Percentiles rank a stretch among this genome's conserved stretches.
These are phyloP conservation scores for Drosophila takahashii DNA, from an alignment of 1,140 invertebrate genomes.

Conservation along the genomic window DNA sequence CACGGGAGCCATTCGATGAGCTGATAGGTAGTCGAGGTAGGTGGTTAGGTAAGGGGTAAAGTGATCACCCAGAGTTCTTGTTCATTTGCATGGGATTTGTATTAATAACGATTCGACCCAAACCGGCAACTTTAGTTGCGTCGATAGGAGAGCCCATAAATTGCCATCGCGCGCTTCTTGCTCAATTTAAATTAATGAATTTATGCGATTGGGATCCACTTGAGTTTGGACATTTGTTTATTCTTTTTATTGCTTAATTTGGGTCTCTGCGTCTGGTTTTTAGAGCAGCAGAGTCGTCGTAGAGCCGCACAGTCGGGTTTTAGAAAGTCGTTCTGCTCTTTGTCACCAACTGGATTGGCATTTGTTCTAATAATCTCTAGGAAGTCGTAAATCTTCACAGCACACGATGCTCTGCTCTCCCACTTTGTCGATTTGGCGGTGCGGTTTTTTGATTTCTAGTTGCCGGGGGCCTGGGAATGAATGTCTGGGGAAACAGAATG, in stretches of 20 bases:
- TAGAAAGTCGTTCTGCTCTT: slow-evolving; percentile 75
- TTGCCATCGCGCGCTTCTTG: slow-evolving; percentile 32
- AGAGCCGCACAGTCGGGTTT: slow-evolving; percentile 23
- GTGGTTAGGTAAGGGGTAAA: background rate
- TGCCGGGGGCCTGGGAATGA: slow-evolving; percentile 21
- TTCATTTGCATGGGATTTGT: slow-evolving; percentile 74
- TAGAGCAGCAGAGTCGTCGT: background rate
- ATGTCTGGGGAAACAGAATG: slow-evolving; percentile 58
- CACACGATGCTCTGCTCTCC: slow-evolving; percentile 24
- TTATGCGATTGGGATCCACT: slow-evolving; percentile 56
- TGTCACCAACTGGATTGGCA: slow-evolving; percentile 50
- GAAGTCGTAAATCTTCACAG: slow-evolving; percentile 72
- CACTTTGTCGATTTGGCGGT: slow-evolving; percentile 29
- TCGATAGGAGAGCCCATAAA: slow-evolving; percentile 47
- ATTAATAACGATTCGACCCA: slow-evolving; percentile 43
- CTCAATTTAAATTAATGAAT: slow-evolving; percentile 64
- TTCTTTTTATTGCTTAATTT: slow-evolving; percentile 61
- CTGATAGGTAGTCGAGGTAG: background rate
- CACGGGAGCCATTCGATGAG: slow-evolving; percentile 7
- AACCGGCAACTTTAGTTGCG: slow-evolving; percentile 26
- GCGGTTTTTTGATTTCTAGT: slow-evolving; percentile 34
- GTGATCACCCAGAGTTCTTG: slow-evolving; percentile 20
- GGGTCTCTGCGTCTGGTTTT: slow-evolving; percentile 28
- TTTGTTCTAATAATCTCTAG: slow-evolving; percentile 55
- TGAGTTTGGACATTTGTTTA: slow-evolving; percentile 46